Evolutionary conservation across 2,113 vertebrate species (phyloP), one percentile per base, ranked within the genome.

Genomic region (Dolichallabes microphthalmus): DNA sequence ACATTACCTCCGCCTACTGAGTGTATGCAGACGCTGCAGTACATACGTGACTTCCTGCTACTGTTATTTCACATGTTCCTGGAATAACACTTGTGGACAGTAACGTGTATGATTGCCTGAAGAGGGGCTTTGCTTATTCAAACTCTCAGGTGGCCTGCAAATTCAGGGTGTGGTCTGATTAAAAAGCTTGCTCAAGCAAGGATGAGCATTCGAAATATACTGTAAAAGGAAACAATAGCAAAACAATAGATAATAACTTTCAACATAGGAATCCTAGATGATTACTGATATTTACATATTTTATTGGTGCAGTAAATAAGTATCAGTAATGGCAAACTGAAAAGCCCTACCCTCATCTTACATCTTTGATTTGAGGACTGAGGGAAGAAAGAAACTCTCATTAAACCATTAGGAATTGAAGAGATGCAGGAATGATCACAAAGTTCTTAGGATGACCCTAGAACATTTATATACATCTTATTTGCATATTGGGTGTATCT

Each of bases 111-210:
- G 58, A 69, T 73, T 15, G 32, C 71, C 39, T 60, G 75, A 30
- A 12, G 15, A 58, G 60, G 68, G 50, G 19, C 25, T 58, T 63
- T 25, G 76, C 4, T 68, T 83, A 68, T 83, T 83, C 81, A 75
- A 15, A 80, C 75, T 86, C 84, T 88, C 87, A 64, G 39, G 87
- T 55, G 83, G 20, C 78, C 66, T 82, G 53, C 39, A 45, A 87
- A 75, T 81, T 69, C 73, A 85, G 57, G 57, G 84, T 85, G 80
- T 27, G 71, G 87, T 50, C 77, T 66, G 57, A 25, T 22, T 45
- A 10, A 17, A 73, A 80, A 52, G 30, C n/a, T 84, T 78, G 15
- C 64, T 82, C 61, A 64, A 68, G 14, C 77, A 17, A 82, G 4
- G 4, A 0, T 19, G 25, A 60, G 30, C 19, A 61, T 66, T 15